Percentiles rank a stretch among this genome's conserved stretches.
phyloP scores from a whole-genome alignment of 2,797 vertebrate species.

The Monodelphis domestica region DNA sequence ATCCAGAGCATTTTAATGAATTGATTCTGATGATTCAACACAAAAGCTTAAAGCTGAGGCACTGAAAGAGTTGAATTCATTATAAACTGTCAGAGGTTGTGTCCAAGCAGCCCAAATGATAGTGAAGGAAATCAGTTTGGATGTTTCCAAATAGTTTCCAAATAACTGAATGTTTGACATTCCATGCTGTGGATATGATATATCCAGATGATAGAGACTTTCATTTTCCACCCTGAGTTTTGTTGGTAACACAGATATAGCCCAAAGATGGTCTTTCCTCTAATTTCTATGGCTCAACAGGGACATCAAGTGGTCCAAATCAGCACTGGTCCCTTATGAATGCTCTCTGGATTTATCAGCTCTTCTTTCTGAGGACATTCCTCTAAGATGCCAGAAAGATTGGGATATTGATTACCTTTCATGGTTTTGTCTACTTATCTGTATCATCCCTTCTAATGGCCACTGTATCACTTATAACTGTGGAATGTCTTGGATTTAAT shows the following conservation, averaged over 20 bases:
- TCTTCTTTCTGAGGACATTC: not conserved
- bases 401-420: not conserved
- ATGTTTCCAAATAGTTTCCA: not conserved
- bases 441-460: not conserved
- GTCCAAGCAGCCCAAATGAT: not conserved
- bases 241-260: not conserved
- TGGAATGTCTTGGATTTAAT: not conserved
- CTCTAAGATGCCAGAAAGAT: not conserved
- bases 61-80: not conserved
- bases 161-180: not conserved
- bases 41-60: not conserved
- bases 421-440: not conserved
- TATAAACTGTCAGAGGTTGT: not conserved
- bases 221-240: not conserved
- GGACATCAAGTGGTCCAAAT: conserved; percentile 10
- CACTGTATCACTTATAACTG: not conserved
- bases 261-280: not conserved
- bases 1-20: not conserved
- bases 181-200: not conserved
- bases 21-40: not conserved
- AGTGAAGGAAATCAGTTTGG: not conserved
- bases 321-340: not conserved
- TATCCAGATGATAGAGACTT: not conserved
- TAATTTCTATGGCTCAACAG: conserved; percentile 5
- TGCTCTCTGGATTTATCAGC: not conserved